These are phyloP conservation scores for Tholera decimalis DNA, from an alignment of 2,888 invertebrate genomes.

Conservation along the genomic window DNA sequence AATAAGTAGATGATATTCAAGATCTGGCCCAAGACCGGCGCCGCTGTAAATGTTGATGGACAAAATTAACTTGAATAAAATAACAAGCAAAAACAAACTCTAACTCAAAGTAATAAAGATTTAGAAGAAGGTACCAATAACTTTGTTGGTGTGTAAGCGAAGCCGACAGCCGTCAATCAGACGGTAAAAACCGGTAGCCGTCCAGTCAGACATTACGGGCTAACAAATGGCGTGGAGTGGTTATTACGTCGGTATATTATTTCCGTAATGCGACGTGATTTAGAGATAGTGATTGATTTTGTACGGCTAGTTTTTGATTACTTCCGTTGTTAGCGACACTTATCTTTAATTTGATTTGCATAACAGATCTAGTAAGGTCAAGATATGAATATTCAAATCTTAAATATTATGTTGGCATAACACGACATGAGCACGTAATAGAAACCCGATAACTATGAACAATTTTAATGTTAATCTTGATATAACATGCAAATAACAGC, in stretches of 20 bases:
- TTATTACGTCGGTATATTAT: conserved; percentile 69
- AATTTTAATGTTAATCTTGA: conserved; percentile 27
- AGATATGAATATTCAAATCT: conserved; percentile 22
- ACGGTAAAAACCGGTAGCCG: conserved; percentile 91
- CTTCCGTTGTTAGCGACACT: conserved; percentile 59
- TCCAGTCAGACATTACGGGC: conserved; percentile 86
- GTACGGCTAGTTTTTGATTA: conserved; percentile 52
- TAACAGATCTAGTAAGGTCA: conserved; percentile 42
- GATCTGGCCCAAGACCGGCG: conserved; percentile 88
- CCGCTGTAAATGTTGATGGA: conserved; percentile 83
- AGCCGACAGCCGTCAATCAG: conserved; percentile 91
- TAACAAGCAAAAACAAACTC: conserved; percentile 64
- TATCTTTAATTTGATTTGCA: conserved; percentile 44
- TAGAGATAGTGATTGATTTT: conserved; percentile 65
- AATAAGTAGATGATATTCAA: conserved; percentile 91
- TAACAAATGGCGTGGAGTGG: conserved; percentile 85
- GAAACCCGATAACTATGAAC: conserved; percentile 14
- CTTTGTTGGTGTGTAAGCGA: conserved; percentile 80
- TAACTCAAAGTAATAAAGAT: conserved; percentile 45
- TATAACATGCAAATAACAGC: conserved; percentile 15
- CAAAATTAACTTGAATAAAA: conserved; percentile 52
- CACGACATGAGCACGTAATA: conserved; percentile 30
- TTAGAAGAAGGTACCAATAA: conserved; percentile 55
- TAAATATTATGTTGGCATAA: conserved; percentile 22
- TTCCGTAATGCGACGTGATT: conserved; percentile 66